A percentile compares a stretch with the other conserved stretches of the same genome.
These are phyloP conservation scores for Ochotona curzoniae DNA, from an alignment of 2,113 vertebrate genomes.

Conservation along the genomic window DNA sequence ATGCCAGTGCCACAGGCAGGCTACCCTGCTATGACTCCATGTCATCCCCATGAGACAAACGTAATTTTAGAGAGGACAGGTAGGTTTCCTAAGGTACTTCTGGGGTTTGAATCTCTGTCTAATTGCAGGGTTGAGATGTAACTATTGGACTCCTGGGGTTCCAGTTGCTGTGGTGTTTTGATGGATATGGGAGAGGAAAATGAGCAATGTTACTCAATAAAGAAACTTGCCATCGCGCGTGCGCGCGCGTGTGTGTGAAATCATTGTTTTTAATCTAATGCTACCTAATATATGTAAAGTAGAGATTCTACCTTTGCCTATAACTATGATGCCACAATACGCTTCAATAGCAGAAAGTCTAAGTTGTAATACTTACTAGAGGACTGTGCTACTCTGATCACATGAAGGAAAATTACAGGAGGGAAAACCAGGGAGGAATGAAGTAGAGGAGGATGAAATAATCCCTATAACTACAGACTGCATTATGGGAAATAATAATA, in stretches of 20 bases:
- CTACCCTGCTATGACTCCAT: no score
- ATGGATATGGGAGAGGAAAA: not conserved
- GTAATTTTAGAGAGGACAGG: not conserved
- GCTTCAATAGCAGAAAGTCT: slow-evolving; percentile 40
- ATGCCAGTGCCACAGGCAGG: no score
- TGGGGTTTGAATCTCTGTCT: not conserved
- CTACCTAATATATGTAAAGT: slow-evolving; percentile 29
- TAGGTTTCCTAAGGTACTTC: not conserved
- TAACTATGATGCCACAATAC: no score
- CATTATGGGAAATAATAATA: slow-evolving; percentile 4
- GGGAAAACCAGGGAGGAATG: no score
- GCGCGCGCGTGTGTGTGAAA: not conserved
- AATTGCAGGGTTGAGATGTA: slow-evolving; percentile 5
- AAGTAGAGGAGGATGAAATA: no score
- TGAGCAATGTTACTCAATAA: slow-evolving; percentile 31
- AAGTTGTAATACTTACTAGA: not conserved
- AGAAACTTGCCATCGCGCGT: not conserved
- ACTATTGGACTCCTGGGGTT: not conserved
- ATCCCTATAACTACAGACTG: not conserved
- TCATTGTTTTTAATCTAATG: slow-evolving; percentile 42
- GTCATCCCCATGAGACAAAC: no score
- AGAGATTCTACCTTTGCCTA: not conserved
- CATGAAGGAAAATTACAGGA: no score
- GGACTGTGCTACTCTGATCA: no score
- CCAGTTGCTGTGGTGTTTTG: not conserved